Conservation (phyloP, 2,888 invertebrate genomes). For the Zygogramma bicolorata region DNA sequence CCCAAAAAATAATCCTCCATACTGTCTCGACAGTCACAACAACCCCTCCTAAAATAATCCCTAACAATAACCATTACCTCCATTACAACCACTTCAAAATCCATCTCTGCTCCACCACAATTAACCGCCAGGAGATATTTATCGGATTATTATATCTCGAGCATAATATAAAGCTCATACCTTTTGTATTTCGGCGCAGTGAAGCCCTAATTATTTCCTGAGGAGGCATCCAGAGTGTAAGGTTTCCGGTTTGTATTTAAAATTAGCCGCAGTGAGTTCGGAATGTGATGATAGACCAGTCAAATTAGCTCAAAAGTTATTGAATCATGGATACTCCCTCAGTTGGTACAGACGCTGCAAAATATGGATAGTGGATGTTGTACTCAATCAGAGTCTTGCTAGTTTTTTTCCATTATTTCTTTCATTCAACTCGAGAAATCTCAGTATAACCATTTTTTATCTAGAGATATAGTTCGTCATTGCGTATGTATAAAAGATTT, state of each 20-base stretch:
- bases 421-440: too few species aligned
- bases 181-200: conserved; percentile 33
- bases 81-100: neutral
- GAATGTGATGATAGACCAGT: conserved; percentile 12
- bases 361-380: too few species aligned
- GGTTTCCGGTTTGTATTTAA: conserved; percentile 32
- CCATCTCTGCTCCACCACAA: neutral
- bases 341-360: too few species aligned
- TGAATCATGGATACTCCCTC: too few species aligned
- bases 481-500: too few species aligned
- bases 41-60: neutral
- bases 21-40: neutral
- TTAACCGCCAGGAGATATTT: neutral
- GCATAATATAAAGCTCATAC: conserved; percentile 22
- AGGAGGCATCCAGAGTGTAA: conserved; percentile 29
- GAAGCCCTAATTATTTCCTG: conserved; percentile 31
- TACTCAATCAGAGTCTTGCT: too few species aligned
- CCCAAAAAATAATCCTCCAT: neutral
- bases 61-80: neutral
- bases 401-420: too few species aligned
- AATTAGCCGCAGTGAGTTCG: conserved; percentile 28
- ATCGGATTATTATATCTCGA: conserved; percentile 1
- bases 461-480: too few species aligned
- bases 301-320: too few species aligned
- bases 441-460: too few species aligned